Evolutionary conservation across 2,888 invertebrate species (phyloP), one percentile per base, ranked within the genome.

Genomic region (Nomada ferruginata): DNA sequence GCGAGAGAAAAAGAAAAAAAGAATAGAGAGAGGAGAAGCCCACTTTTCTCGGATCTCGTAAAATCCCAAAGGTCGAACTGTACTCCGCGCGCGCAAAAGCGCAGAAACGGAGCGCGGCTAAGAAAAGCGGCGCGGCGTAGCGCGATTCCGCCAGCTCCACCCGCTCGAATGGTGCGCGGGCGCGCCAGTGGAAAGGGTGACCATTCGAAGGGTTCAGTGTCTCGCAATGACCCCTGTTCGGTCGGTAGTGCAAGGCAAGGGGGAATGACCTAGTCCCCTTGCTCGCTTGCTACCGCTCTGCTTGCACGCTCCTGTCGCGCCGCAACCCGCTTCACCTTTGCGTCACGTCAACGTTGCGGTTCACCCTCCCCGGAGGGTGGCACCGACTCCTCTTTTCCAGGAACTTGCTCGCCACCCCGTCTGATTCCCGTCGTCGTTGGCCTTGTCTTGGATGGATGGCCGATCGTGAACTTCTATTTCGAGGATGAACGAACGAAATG

Each of bases 191-290:
- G 85, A 64, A 87, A 86, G 89, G 89, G 86, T 83, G 85, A 82
- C 85, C 85, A 86, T 87, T 87, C 85, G 89, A 88, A 91, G 91
- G 91, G 91, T 92, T 92, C 90, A 91, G 85, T 90, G 91, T 91
- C 92, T 92, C 91, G 89, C 90, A 88, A 90, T 92, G 92, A 91
- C 91, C 92, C 89, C 88, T 88, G 91, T 82, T 88, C 85, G 83
- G 83, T 85, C 82, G 85, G 76, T 80, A 84, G 82, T 87, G 86
- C 85, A 90, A 89, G 84, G 83, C 90, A 91, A 84, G 89, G 91
- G 89, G 91, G 91, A 92, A 92, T 92, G 92, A 91, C 92, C 92
- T 83, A 92, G 92, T 92, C 89, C 89, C 87, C 86, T 86, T 83
- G 79, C 87, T 44, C 42, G 68, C 47, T 63, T 26, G 63, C 61